A percentile compares a stretch with the other conserved stretches of the same genome.
Conservation (phyloP, 2,113 vertebrate species). For the Pluvianellus socialis region DNA sequence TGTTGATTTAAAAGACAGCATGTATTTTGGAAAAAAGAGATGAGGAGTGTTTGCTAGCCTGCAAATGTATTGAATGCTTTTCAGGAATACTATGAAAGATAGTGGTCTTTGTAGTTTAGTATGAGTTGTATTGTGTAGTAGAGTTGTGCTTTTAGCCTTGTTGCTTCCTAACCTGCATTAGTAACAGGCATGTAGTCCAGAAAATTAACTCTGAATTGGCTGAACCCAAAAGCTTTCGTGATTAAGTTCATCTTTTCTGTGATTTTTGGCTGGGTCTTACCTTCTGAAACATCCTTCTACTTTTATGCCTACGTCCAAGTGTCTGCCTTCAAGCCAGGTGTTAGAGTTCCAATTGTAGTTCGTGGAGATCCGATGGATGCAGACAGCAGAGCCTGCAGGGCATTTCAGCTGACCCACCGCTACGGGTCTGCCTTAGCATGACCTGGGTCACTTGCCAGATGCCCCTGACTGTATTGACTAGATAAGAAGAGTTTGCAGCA, state of each 20-base stretch:
- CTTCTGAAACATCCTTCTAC: neutral
- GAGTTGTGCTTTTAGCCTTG: neutral
- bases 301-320: neutral
- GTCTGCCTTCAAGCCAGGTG: neutral
- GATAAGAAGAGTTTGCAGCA: neutral
- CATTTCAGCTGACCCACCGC: neutral
- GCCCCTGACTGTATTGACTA: neutral
- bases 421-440: neutral
- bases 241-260: neutral
- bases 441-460: neutral
- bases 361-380: neutral
- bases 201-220: neutral
- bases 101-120: neutral
- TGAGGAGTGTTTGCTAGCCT: neutral
- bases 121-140: neutral
- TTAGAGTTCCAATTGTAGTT: neutral
- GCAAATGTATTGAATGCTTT: neutral
- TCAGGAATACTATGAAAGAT: neutral
- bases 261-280: neutral
- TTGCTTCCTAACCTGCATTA: neutral
- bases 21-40: neutral
- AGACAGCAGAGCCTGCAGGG: neutral
- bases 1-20: neutral
- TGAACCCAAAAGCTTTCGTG: neutral
- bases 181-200: neutral